Evolutionary conservation across 2,113 vertebrate species (phyloP), one percentile per base, ranked within the genome.

Genomic region (Oncorhynchus kisutch): DNA sequence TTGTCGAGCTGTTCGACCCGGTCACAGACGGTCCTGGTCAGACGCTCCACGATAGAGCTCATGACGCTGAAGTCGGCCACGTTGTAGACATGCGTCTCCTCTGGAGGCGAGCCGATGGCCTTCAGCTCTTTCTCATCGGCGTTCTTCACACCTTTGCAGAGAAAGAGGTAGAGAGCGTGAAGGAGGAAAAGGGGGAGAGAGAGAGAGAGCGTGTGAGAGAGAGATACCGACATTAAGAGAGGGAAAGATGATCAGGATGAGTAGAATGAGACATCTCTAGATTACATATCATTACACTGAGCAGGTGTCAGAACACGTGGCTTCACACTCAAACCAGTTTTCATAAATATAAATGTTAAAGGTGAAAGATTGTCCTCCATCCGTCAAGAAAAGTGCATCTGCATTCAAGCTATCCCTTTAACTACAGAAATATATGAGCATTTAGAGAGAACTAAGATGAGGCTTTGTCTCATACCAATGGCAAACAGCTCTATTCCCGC

Each of bases 401-500:
- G 39, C 8, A 39, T 34, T 34, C 34, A 34, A 34, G 7, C 39
- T 39, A 39, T 45, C 9, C 9, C 39, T 45, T 45, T 11, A 45
- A 45, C 39, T 45, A 45, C 39, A 45, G 9, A 11, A 45, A 9
- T 45, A 18, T 54, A 54, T 54, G 16, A 54, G 29, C 65, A 67
- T 29, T 25, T 67, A 57, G 8, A 29, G 9, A 45, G 51, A 12
- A 25, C 3, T 20, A 34, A 39, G 39, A 57, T n/a, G 9, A n/a
- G 14, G 48, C 18, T 67, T 29, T 24, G 73, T 24, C 62, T 76
- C 89, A 12, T 88, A 99, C 98, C 97, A 70, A 99, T 96, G 67
- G 98, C 98, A 79, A 99, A 99, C n/a, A 99, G 92, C n/a, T 99
- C 97, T 1, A 99, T 95, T 31, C 97, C 98, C 18, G 96, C 94